Evolutionary conservation across 1,140 invertebrate species (phyloP), one percentile per base, ranked within the genome.

Genomic region (Bombus terrestris): DNA sequence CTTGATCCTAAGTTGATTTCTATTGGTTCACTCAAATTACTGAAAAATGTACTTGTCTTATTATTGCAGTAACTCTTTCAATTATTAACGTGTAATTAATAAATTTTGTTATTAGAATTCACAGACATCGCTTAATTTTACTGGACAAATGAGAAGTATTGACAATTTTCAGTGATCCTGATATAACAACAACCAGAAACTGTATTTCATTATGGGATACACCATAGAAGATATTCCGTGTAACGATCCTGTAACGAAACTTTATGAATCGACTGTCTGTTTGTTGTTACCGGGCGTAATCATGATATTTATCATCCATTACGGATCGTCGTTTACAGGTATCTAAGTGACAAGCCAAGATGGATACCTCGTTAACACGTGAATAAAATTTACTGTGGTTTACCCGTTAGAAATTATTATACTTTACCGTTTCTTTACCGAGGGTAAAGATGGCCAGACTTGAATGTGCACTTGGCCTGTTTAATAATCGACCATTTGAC

Each of bases 241-340:
- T 28, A 59, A 59, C 57, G 57, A 59, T 12, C 28, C 28, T n/a
- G 62, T 74, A 25, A n/a, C 32, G 41, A 69, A 69, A 37, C 32
- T 80, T 53, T 69, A 80, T 22, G 47, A 53, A 53, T 53, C 47
- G 47, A 53, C 47, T 53, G 47, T 53, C 59, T 22, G 12, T 62
- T 28, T 62, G 59, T 62, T n/a, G 59, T 62, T 62, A 62, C 59
- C 28, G 12, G 12, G 59, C 4, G 28, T 62, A 77, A 77, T 77
- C 25, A 41, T 37, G 75, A 62, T 62, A 59, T 62, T 62, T 77
- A 64, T 77, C 75, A 77, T 77, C 39, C 57, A 41, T 77, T 77
- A 77, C 57, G 1, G 9, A 9, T 22, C 25, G 37, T n/a, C 53
- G 57, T 41, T 77, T 77, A 77, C 37, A 0, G 12, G 10, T 62